These are phyloP conservation scores for Falco novaeseelandiae DNA, from an alignment of 2,797 vertebrate species.

Conservation along the genomic window DNA sequence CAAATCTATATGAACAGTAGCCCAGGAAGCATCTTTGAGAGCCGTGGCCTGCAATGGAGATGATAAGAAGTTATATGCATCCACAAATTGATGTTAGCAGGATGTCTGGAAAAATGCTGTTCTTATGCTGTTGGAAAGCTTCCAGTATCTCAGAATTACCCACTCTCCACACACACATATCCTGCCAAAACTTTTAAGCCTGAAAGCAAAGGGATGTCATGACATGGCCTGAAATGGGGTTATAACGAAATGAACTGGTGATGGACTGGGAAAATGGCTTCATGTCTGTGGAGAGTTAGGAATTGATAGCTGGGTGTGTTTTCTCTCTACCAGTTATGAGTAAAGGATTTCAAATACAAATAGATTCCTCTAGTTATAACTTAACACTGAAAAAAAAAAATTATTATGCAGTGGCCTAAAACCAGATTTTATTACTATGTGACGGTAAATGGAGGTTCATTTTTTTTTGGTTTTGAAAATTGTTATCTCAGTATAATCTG, in stretches of 20 bases:
- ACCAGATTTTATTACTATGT: neutral
- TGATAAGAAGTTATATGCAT: constrained; percentile 2
- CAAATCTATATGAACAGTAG: neutral
- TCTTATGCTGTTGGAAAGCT: constrained; percentile 7
- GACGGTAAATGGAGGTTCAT: neutral
- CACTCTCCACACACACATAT: neutral
- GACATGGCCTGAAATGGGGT: neutral
- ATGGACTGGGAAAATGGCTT: neutral
- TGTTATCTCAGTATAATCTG: neutral
- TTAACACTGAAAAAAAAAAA: accelerated
- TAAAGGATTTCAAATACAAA: neutral
- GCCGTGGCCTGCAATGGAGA: neutral
- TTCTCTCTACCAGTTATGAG: neutral
- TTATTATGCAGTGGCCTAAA: neutral
- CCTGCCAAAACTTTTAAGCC: neutral
- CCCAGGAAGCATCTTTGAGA: neutral
- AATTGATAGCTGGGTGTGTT: neutral
- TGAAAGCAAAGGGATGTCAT: neutral
- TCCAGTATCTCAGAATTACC: neutral
- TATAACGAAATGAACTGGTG: neutral
- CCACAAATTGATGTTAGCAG: neutral
- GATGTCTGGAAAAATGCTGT: constrained; percentile 14
- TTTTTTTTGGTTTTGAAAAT: neutral
- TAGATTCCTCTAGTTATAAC: neutral
- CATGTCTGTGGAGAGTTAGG: neutral